Evolutionary conservation across 2,888 invertebrate species (phyloP), one percentile per base, ranked within the genome.

Genomic region (Eilema depressum): DNA sequence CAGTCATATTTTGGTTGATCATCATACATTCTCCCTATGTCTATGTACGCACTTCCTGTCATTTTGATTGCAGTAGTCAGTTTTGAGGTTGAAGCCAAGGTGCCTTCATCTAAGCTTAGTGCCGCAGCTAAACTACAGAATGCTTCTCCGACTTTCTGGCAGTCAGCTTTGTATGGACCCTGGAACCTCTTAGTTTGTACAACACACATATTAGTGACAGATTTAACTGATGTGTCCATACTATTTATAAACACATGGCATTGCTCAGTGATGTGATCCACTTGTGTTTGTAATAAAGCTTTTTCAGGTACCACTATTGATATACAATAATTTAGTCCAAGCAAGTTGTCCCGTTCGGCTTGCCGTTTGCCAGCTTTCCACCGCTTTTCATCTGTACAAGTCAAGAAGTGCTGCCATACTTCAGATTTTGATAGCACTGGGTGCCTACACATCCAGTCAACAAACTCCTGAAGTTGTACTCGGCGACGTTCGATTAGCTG

Each of bases 321-420:
- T 91, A 98, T 96, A 93, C 99, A 99, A 92, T 98, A 99, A 92
- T 97, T 98, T 37, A 98, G 97, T 11, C 99, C 99, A 81, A 98
- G 96, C 76, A 98, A 96, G 84, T 98, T 97, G 91, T 99, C 99
- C 86, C 97, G 98, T 92, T 99, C 99, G 0, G 99, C 99, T 91
- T 97, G 97, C 76, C 99, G 96, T 92, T 99, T 99, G 5, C 99
- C 99, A 64, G 96, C 97, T 94, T 99, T 99, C 99, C 99, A 99
- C 82, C 98, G 97, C 91, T 99, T 99, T 85, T 99, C 99, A 93
- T 99, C 99, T 11, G 98, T 99, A 89, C 99, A 99, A 3, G 98
- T 98, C 66, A 99, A 96, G 91, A 99, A 99, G 91, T 99, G 99
- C 88, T 98, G 97, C 98, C 99, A 99, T 0, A 99, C 99, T 80